Evolutionary conservation across 2,797 vertebrate species (phyloP).

Genomic region (Anabacerthia variegaticeps): DNA sequence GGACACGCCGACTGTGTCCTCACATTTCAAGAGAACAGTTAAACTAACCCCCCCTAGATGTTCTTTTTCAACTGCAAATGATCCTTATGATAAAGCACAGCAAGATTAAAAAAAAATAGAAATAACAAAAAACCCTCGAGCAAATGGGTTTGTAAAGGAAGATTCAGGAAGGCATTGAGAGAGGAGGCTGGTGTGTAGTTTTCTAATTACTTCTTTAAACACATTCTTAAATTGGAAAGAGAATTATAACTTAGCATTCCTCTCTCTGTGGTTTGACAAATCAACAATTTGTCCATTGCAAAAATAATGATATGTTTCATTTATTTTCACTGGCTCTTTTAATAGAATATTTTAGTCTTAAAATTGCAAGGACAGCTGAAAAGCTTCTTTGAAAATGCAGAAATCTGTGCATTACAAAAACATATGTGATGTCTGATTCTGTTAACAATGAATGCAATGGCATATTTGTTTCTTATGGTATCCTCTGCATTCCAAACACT

Average conservation of each 20-base stretch:
- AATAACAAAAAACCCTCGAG: neutral
- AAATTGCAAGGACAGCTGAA: conserved; percentile 71
- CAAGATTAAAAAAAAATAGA: neutral
- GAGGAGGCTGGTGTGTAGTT: neutral
- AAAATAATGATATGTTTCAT: conserved; percentile 77
- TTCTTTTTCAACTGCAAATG: conserved; percentile 34
- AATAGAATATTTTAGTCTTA: conserved; percentile 76
- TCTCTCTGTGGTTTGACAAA: conserved; percentile 68
- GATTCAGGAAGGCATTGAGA: conserved; percentile 1
- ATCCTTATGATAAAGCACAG: neutral
- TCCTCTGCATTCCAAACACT: neutral
- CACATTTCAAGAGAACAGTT: conserved; percentile 10
- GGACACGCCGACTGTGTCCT: neutral
- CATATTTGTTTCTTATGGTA: conserved; percentile 29
- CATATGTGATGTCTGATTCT: conserved; percentile 59
- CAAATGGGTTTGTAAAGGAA: neutral
- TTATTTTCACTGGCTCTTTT: conserved; percentile 76
- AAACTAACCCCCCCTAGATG: neutral
- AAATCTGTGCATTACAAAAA: conserved; percentile 39
- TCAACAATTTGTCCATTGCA: conserved; percentile 73
- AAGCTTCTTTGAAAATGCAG: conserved; percentile 64
- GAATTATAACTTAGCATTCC: conserved; percentile 65
- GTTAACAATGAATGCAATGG: conserved; percentile 34
- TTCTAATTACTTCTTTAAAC: conserved; percentile 42
- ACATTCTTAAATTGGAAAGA: conserved; percentile 48